Percentiles rank a stretch among this genome's conserved stretches.
These are phyloP conservation scores for Electrona antarctica DNA, from an alignment of 2,113 vertebrate genomes.

Conservation along the genomic window DNA sequence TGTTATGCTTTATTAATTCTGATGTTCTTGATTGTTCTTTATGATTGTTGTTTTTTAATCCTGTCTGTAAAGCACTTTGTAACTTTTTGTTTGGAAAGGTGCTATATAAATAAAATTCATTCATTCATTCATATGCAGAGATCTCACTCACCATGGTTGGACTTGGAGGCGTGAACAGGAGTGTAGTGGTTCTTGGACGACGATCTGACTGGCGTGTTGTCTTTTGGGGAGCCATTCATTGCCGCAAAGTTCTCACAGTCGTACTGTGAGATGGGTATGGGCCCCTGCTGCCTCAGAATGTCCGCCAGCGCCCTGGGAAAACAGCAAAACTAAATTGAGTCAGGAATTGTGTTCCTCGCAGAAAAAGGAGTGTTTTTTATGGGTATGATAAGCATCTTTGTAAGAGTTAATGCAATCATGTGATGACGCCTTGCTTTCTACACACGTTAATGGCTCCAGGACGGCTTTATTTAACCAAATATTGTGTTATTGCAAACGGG, in stretches of 20 bases:
- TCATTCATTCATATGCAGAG: no score
- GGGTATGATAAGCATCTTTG: no score
- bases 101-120: no score
- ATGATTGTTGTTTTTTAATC: no score
- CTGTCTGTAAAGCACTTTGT: no score
- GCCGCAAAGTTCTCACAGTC: slow-evolving; percentile 97
- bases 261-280: slow-evolving; percentile 97
- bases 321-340: neutral
- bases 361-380: no score
- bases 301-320: slow-evolving; percentile 93
- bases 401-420: neutral
- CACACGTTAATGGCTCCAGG: slow-evolving; percentile 14
- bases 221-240: slow-evolving; percentile 96
- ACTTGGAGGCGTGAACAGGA: slow-evolving; percentile 90
- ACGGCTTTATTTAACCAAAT: slow-evolving; percentile 22
- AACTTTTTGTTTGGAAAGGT: no score
- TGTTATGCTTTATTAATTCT: no score
- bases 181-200: slow-evolving; percentile 98
- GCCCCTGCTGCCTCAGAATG: slow-evolving; percentile 98
- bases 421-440: slow-evolving; percentile 2
- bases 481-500: slow-evolving; percentile 31
- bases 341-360: no score
- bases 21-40: no score
- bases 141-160: slow-evolving; percentile 86
- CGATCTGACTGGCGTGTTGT: slow-evolving; percentile 92